A percentile compares a stretch with the other conserved stretches of the same genome.
phyloP scores from a whole-genome alignment of 2,113 vertebrate species.

The Antechinus stuartii region DNA sequence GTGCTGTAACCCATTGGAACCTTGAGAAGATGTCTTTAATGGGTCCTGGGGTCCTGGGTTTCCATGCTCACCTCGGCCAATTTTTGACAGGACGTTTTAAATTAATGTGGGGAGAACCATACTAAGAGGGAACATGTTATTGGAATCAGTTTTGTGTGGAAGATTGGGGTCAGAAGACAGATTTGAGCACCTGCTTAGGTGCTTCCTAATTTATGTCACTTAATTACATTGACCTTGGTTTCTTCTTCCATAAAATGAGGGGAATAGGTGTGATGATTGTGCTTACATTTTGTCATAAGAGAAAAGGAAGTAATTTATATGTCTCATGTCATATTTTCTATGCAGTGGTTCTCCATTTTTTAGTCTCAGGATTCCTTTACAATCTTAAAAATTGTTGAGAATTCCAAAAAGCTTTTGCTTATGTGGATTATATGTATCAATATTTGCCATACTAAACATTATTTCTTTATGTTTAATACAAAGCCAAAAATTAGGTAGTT shows the following conservation, averaged over 20 bases:
- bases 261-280: background rate
- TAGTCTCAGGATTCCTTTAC: too few relatives aligned
- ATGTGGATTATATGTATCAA: too few relatives aligned
- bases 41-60: background rate
- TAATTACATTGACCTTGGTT: background rate
- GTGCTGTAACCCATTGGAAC: background rate
- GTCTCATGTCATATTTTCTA: background rate
- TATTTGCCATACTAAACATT: too few relatives aligned
- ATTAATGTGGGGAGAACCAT: background rate
- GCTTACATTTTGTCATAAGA: background rate
- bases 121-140: background rate
- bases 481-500: background rate
- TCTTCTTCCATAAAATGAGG: background rate
- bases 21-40: background rate
- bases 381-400: too few relatives aligned
- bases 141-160: background rate
- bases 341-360: too few relatives aligned
- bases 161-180: background rate
- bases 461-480: background rate
- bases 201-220: background rate
- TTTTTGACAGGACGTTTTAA: background rate
- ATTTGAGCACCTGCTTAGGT: background rate
- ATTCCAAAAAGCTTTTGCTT: too few relatives aligned
- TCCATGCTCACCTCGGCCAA: background rate
- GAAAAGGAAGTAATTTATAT: background rate